Percentiles rank a stretch among this genome's conserved stretches.
These are phyloP conservation scores for Carassius carassius DNA, from an alignment of 2,113 vertebrate species.

Conservation along the genomic window DNA sequence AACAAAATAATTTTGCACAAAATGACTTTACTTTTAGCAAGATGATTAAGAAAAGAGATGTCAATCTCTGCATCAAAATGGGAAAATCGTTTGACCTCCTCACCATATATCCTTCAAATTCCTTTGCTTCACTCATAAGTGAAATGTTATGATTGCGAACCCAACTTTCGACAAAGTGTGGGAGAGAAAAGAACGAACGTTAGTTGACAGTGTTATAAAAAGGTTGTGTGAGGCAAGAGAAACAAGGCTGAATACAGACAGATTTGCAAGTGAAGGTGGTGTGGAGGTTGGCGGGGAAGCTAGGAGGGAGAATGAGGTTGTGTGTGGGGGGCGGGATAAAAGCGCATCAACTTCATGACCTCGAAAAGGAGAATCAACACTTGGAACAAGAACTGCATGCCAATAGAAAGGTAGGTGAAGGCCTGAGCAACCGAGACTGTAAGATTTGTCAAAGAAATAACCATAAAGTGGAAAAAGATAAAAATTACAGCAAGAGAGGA, in stretches of 20 bases:
- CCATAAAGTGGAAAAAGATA: too few relatives aligned
- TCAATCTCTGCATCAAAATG: not conserved
- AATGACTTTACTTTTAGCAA: not conserved
- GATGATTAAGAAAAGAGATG: not conserved
- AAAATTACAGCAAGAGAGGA: too few relatives aligned
- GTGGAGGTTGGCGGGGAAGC: constrained; percentile 28
- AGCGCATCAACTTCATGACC: too few relatives aligned
- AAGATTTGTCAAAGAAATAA: too few relatives aligned
- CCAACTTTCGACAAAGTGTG: not conserved
- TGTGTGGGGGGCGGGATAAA: constrained; percentile 1
- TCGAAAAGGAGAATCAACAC: too few relatives aligned
- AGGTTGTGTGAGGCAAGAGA: constrained; percentile 66
- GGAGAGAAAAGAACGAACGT: constrained; percentile 63
- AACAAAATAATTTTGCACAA: not conserved
- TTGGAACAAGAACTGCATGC: too few relatives aligned
- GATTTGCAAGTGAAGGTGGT: constrained; percentile 73
- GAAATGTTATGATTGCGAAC: not conserved
- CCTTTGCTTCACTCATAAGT: constrained; percentile 6
- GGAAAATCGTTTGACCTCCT: not conserved
- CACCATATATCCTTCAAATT: not conserved
- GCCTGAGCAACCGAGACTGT: too few relatives aligned
- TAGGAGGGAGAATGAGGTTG: constrained; percentile 24
- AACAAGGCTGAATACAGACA: constrained; percentile 66
- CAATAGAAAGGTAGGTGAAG: too few relatives aligned
- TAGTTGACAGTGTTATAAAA: constrained; percentile 69